Percentiles rank a stretch among this genome's conserved stretches.
These are phyloP conservation scores for Mamestra configurata DNA, from an alignment of 1,140 invertebrate species.

Conservation along the genomic window DNA sequence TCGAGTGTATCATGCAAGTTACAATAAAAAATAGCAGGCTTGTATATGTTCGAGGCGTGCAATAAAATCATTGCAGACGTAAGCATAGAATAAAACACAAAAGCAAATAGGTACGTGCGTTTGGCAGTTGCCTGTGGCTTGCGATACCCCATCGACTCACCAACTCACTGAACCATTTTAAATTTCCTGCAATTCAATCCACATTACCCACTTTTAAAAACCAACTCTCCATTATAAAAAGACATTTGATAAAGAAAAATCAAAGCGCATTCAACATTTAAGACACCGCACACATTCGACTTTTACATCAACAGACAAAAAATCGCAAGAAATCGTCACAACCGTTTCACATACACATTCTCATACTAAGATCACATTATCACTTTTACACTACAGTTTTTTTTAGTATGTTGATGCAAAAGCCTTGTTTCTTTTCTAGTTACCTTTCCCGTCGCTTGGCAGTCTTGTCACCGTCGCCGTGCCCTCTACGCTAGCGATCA, in stretches of 20 bases:
- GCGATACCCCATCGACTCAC: not conserved
- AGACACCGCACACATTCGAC: conserved; percentile 6
- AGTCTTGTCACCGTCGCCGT: conserved; percentile 45
- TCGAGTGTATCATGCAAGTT: not conserved
- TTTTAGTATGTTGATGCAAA: conserved; percentile 31
- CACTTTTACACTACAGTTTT: not conserved
- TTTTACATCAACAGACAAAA: not conserved
- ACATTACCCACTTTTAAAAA: not conserved
- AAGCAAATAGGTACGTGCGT: conserved; percentile 1
- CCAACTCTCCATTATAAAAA: not conserved
- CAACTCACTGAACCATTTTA: not conserved
- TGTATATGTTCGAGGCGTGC: not conserved
- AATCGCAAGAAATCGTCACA: conserved; percentile 18
- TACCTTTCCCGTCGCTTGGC: conserved; percentile 35
- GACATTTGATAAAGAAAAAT: conserved; percentile 1
- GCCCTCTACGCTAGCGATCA: conserved; percentile 47
- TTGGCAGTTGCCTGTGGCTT: conserved; percentile 35
- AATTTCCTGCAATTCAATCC: not conserved
- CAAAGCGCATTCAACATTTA: conserved; percentile 5
- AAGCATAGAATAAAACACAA: not conserved
- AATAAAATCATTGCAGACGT: not conserved
- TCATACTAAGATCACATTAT: not conserved
- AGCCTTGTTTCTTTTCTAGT: not conserved
- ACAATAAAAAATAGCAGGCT: not conserved
- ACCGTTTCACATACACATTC: conserved; percentile 12